Conservation (phyloP, 2,113 vertebrate genomes). For the Holacanthus passer region DNA sequence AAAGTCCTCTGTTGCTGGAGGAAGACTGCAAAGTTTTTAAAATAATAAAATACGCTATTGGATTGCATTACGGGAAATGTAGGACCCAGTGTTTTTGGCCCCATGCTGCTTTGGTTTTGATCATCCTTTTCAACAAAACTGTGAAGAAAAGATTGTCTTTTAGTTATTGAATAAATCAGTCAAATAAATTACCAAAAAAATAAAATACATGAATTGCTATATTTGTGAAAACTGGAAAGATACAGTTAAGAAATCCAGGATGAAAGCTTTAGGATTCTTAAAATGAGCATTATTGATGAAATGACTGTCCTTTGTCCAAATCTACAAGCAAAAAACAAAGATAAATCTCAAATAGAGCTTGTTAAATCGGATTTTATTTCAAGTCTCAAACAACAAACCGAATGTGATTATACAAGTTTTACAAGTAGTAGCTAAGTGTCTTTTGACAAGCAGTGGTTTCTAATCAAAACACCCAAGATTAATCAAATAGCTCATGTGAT, state of each 20-base stretch:
- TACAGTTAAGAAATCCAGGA: neutral
- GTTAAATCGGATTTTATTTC: constrained; percentile 58
- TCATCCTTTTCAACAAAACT: neutral
- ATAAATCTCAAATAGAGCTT: neutral
- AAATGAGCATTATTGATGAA: neutral
- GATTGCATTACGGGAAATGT: neutral
- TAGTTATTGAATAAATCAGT: no score
- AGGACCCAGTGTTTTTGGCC: neutral
- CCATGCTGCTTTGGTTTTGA: neutral
- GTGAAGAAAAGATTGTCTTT: no score
- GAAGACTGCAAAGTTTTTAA: no score
- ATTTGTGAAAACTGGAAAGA: neutral
- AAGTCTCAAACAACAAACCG: constrained; percentile 51
- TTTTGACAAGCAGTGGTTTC: neutral
- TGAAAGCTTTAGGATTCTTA: neutral
- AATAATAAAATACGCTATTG: neutral
- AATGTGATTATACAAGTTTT: constrained; percentile 50
- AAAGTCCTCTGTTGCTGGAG: no score
- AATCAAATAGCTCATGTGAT: constrained; percentile 11
- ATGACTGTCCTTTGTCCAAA: neutral
- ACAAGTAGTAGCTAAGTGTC: constrained; percentile 37
- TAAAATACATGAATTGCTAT: no score
- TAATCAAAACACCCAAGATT: constrained; percentile 12
- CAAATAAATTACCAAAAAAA: no score
- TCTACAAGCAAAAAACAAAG: neutral